These are phyloP conservation scores for Caenorhabditis latens DNA, from an alignment of 1,140 invertebrate genomes.

Conservation along the genomic window DNA sequence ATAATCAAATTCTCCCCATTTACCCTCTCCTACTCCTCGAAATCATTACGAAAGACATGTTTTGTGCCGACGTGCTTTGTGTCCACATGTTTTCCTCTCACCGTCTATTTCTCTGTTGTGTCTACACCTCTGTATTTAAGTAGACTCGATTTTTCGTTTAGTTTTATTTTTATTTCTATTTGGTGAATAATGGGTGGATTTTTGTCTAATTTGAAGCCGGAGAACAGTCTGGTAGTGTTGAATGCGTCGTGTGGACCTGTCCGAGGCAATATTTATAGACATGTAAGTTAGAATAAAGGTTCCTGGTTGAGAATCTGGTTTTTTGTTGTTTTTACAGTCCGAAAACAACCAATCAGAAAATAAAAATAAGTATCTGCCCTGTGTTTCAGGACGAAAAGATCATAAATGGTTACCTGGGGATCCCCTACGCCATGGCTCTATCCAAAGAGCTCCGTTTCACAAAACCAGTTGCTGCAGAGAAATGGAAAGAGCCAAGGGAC, in stretches of 20 bases:
- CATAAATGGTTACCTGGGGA: slow-evolving; percentile 4
- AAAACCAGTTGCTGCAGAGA: neutral
- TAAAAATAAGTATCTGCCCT: too few relatives aligned
- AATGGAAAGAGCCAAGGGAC: neutral
- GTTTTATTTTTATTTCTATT: neutral
- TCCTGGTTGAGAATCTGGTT: too few relatives aligned
- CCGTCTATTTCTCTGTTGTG: neutral
- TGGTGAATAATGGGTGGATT: slow-evolving; percentile 1
- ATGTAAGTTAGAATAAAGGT: neutral
- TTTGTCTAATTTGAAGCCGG: neutral
- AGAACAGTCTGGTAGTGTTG: neutral
- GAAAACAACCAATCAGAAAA: too few relatives aligned
- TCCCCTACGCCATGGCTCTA: neutral
- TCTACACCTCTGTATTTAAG: neutral
- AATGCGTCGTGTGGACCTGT: slow-evolving; percentile 8
- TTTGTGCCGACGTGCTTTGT: slow-evolving; percentile 33
- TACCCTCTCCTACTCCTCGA: neutral
- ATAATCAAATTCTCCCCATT: too few relatives aligned
- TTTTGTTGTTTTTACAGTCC: too few relatives aligned
- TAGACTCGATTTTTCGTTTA: neutral
- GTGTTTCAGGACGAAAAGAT: slow-evolving; percentile 6
- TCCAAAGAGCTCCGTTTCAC: neutral
- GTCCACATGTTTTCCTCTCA: neutral
- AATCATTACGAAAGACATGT: neutral
- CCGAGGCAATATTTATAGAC: neutral